These are phyloP conservation scores for Patella caerulea DNA, from an alignment of 2,888 invertebrate species.

Conservation along the genomic window DNA sequence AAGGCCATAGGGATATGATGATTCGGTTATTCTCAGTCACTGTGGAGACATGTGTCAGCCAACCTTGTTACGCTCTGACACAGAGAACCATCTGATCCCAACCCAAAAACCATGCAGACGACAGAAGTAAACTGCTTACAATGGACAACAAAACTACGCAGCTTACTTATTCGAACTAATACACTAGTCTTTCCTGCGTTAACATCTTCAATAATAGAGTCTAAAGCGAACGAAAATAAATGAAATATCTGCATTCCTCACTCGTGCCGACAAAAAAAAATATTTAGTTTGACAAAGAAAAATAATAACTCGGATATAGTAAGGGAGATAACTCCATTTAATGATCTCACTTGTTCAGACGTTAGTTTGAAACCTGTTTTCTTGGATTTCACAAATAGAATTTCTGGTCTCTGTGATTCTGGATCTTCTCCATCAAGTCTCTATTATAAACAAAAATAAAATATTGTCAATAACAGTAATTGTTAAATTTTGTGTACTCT, in stretches of 20 bases:
- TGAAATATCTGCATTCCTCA: neutral
- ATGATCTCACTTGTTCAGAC: slow-evolving; percentile 44
- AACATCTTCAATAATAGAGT: neutral
- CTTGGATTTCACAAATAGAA: slow-evolving; percentile 47
- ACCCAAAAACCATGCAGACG: neutral
- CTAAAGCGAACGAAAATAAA: neutral
- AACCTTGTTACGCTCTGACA: slow-evolving; percentile 10
- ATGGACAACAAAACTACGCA: no score
- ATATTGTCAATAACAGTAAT: no score
- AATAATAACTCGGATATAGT: no score
- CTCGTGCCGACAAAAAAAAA: no score
- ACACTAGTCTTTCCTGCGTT: neutral
- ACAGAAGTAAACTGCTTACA: no score
- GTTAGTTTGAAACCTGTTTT: slow-evolving; percentile 41
- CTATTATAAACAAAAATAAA: slow-evolving; percentile 29
- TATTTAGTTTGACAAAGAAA: no score
- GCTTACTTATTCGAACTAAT: no score
- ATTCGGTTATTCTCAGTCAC: slow-evolving; percentile 4
- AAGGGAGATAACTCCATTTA: no score
- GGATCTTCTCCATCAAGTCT: slow-evolving; percentile 46
- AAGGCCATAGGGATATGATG: slow-evolving; percentile 9
- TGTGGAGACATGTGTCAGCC: slow-evolving; percentile 10
- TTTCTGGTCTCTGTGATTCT: slow-evolving; percentile 42
- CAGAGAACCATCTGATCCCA: slow-evolving; percentile 12
- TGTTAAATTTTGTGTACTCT: no score